Percentiles rank a stretch among this genome's conserved stretches.
These are phyloP conservation scores for Pampus argenteus DNA, from an alignment of 2,797 vertebrate genomes.

Conservation along the genomic window DNA sequence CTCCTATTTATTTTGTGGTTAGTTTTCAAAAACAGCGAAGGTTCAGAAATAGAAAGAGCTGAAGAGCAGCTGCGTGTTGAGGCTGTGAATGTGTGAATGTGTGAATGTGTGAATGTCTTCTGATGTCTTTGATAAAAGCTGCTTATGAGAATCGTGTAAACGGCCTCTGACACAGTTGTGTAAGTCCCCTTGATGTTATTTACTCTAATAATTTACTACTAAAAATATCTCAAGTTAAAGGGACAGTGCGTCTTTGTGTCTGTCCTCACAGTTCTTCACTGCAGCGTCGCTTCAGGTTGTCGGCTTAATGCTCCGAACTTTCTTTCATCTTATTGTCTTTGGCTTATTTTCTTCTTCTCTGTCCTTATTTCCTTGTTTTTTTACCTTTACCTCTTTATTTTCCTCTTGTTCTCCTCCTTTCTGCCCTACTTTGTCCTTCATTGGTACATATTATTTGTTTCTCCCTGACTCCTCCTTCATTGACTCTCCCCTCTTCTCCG, in stretches of 20 bases:
- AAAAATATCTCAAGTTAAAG: conserved; percentile 41
- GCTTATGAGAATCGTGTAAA: conserved; percentile 16
- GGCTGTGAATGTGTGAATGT: neutral
- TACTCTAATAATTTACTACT: conserved; percentile 11
- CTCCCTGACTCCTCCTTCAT: no score
- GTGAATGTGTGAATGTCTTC: neutral
- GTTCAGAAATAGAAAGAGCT: conserved; percentile 2
- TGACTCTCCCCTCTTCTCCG: neutral
- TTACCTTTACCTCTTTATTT: neutral
- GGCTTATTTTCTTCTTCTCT: neutral
- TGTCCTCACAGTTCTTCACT: no score
- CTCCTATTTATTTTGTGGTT: neutral
- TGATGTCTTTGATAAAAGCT: conserved; percentile 16
- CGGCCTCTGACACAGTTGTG: neutral
- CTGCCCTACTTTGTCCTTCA: neutral
- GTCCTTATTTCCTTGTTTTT: neutral
- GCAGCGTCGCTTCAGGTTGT: no score
- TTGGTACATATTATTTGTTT: neutral
- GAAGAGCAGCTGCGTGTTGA: conserved; percentile 9
- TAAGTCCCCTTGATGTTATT: conserved; percentile 17
- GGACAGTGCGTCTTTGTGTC: no score
- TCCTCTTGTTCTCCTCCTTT: neutral
- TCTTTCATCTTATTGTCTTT: neutral
- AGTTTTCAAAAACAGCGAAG: no score
- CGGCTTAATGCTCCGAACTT: no score